Conservation (phyloP, 2,797 vertebrate genomes). For the Lithobates sylvaticus region DNA sequence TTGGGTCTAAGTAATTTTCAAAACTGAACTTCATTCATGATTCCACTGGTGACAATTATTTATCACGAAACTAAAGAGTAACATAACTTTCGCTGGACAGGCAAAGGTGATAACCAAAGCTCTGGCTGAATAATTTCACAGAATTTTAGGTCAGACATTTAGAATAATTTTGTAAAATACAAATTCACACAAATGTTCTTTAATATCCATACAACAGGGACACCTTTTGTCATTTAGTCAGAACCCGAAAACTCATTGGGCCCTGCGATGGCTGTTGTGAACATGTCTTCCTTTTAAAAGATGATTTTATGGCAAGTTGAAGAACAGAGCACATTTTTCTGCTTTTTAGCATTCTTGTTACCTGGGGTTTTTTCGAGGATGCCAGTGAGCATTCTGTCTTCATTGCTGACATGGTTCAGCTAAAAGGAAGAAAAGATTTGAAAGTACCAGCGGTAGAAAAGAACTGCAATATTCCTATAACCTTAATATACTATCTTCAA, state of each 20-base stretch:
- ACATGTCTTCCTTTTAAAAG: neutral
- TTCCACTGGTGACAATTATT: neutral
- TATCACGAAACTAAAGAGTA: no score
- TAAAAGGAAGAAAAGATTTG: neutral
- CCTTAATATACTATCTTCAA: neutral
- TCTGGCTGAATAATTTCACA: neutral
- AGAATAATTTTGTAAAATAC: neutral
- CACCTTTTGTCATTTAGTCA: neutral
- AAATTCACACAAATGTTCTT: neutral
- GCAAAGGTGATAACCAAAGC: neutral
- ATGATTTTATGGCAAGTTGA: neutral
- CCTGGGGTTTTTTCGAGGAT: no score
- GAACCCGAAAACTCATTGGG: neutral
- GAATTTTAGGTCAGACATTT: neutral
- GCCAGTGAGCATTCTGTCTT: no score
- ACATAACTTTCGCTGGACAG: no score
- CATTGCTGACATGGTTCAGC: neutral
- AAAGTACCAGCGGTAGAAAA: neutral
- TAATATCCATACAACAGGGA: neutral
- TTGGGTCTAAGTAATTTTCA: neutral
- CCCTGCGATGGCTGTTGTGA: neutral
- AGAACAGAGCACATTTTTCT: neutral
- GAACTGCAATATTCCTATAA: neutral
- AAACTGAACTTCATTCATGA: neutral
- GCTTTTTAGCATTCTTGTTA: neutral